A percentile compares a stretch with the other conserved stretches of the same genome.
phyloP scores from a whole-genome alignment of 2,888 invertebrate genomes.

The Agonum fuliginosum region DNA sequence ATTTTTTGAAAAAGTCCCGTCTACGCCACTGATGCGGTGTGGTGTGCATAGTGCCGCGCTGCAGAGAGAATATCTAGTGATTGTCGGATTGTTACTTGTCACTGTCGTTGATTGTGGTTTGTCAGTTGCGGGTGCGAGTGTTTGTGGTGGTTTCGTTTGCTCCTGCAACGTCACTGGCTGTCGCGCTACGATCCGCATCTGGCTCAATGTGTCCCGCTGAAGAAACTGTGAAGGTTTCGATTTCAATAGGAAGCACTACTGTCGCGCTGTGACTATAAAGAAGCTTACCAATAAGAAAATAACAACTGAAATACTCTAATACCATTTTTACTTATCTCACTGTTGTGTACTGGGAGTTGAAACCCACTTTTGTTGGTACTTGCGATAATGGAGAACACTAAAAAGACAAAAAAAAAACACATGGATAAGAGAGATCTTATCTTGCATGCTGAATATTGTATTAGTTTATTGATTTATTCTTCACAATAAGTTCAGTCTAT shows the following conservation, averaged over 20 bases:
- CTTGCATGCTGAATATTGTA: too few relatives aligned
- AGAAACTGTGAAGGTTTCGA: slow-evolving; percentile 20
- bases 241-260: slow-evolving; percentile 28
- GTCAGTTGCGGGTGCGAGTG: background rate
- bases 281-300: slow-evolving; percentile 29
- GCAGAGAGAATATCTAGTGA: slow-evolving; percentile 37
- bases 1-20: too few relatives aligned
- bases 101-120: slow-evolving; percentile 28
- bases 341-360: background rate
- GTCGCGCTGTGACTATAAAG: background rate
- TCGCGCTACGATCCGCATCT: background rate
- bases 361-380: background rate
- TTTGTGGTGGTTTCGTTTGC: slow-evolving; percentile 30
- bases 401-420: too few relatives aligned
- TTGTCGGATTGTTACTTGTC: slow-evolving; percentile 23
- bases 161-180: background rate
- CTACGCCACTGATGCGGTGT: too few relatives aligned
- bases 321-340: slow-evolving; percentile 15
- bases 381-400: background rate
- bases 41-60: background rate
- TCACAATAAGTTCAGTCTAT: too few relatives aligned
- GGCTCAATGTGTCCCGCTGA: background rate
- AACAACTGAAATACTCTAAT: slow-evolving; percentile 1
- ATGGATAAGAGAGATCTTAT: too few relatives aligned
- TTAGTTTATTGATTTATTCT: too few relatives aligned